Conservation (phyloP, 2,888 invertebrate species). For the Coelogynopora nodosa region DNA sequence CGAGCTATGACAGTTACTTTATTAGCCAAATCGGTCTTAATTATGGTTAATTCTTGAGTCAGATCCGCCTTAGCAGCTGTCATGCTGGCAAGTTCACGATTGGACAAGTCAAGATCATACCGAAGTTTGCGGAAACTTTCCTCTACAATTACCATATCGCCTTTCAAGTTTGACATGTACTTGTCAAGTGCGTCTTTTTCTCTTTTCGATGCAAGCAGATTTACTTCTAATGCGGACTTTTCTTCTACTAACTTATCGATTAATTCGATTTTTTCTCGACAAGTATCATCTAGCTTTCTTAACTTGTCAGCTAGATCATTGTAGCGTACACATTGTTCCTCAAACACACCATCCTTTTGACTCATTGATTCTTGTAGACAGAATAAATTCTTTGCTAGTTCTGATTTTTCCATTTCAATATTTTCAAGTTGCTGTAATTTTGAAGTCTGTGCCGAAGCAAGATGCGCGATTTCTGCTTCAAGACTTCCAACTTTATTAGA, state of each 20-base stretch:
- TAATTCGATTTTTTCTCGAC: not conserved
- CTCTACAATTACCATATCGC: slow-evolving; percentile 12
- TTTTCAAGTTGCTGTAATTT: not conserved
- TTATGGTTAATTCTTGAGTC: not conserved
- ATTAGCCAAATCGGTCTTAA: not conserved
- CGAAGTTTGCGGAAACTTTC: not conserved
- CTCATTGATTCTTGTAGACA: not conserved
- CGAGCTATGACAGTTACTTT: not conserved
- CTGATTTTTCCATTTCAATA: not conserved
- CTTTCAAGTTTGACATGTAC: not conserved
- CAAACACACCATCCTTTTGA: not conserved
- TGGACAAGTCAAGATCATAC: not conserved
- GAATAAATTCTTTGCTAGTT: not conserved
- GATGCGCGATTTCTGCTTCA: not conserved
- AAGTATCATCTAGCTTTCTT: not conserved
- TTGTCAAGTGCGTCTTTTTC: slow-evolving; percentile 9
- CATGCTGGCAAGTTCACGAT: not conserved
- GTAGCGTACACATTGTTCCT: slow-evolving; percentile 5
- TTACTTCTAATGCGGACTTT: slow-evolving; percentile 1
- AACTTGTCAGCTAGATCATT: slow-evolving; percentile 6
- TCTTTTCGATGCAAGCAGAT: not conserved
- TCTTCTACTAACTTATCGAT: not conserved
- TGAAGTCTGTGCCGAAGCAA: not conserved
- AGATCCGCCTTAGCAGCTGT: not conserved
- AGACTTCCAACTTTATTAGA: not conserved